Percentiles rank a stretch among this genome's conserved stretches.
These are phyloP conservation scores for Scalopus aquaticus DNA, from an alignment of 2,113 vertebrate genomes.

Conservation along the genomic window DNA sequence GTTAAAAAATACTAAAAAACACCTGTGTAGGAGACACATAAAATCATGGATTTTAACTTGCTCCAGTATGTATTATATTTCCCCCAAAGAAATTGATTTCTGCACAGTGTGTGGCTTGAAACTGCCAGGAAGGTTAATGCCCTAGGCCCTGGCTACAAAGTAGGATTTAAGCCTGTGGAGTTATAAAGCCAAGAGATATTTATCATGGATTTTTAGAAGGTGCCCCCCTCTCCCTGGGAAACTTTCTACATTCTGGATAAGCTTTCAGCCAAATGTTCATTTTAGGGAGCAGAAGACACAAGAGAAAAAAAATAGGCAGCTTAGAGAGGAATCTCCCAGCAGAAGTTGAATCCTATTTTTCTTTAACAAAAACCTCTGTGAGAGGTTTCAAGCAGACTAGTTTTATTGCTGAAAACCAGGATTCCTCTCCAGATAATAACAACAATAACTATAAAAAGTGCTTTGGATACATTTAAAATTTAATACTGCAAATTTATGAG, in stretches of 20 bases:
- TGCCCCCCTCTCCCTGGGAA: slow-evolving; percentile 35
- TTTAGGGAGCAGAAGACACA: slow-evolving; percentile 49
- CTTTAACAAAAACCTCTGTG: slow-evolving; percentile 50
- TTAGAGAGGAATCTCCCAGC: slow-evolving; percentile 50
- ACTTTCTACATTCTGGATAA: slow-evolving; percentile 59
- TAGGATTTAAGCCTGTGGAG: slow-evolving; percentile 57
- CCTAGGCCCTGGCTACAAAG: slow-evolving; percentile 52
- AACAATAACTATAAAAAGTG: slow-evolving; percentile 43
- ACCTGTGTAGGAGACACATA: slow-evolving; percentile 25
- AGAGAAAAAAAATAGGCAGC: slow-evolving; percentile 27
- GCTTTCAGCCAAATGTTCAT: slow-evolving; percentile 68
- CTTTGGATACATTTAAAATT: slow-evolving; percentile 41
- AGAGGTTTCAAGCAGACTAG: slow-evolving; percentile 43
- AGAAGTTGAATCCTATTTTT: slow-evolving; percentile 58
- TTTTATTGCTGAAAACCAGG: slow-evolving; percentile 48
- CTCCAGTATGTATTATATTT: slow-evolving; percentile 55
- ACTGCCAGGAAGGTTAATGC: slow-evolving; percentile 69
- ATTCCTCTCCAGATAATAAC: slow-evolving; percentile 47
- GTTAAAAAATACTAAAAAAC: slow-evolving; percentile 22
- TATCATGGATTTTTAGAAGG: slow-evolving; percentile 70
- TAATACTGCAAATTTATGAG: slow-evolving; percentile 11
- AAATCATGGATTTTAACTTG: slow-evolving; percentile 59
- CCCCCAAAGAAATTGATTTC: slow-evolving; percentile 67
- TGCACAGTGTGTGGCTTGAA: slow-evolving; percentile 60
- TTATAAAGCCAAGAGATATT: slow-evolving; percentile 59